phyloP scores from a whole-genome alignment of 2,888 invertebrate genomes.

The Trisateles emortualis region DNA sequence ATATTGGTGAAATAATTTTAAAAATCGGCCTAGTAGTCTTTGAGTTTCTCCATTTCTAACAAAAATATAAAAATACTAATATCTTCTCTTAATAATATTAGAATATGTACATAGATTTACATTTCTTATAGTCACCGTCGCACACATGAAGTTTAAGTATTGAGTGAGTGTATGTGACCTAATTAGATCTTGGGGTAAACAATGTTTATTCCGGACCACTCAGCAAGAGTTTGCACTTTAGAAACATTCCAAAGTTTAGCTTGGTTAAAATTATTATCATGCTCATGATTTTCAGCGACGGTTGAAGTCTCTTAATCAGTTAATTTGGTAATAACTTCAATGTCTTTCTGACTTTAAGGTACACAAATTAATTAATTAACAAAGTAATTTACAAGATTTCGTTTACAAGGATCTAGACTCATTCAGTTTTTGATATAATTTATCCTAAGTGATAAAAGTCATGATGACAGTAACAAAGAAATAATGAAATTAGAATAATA shows the following conservation, averaged over 20 bases:
- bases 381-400: not conserved
- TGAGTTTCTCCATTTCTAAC: too few relatives aligned
- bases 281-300: not conserved
- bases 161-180: not conserved
- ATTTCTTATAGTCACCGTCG: not conserved
- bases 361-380: not conserved
- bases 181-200: not conserved
- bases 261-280: slow-evolving; percentile 1
- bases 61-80: too few relatives aligned
- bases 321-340: not conserved
- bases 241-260: not conserved
- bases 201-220: not conserved
- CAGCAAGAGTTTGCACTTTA: not conserved
- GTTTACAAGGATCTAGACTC: too few relatives aligned
- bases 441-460: too few relatives aligned
- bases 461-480: too few relatives aligned
- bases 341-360: not conserved
- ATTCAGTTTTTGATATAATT: not conserved
- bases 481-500: too few relatives aligned
- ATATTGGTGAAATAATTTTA: too few relatives aligned
- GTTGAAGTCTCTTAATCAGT: not conserved
- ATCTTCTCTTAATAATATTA: too few relatives aligned
- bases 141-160: not conserved
- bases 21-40: too few relatives aligned
- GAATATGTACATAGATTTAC: too few relatives aligned